Base-by-base conservation (phyloP, 2,113 vertebrate genomes). In the Camelus dromedarius region DNA sequence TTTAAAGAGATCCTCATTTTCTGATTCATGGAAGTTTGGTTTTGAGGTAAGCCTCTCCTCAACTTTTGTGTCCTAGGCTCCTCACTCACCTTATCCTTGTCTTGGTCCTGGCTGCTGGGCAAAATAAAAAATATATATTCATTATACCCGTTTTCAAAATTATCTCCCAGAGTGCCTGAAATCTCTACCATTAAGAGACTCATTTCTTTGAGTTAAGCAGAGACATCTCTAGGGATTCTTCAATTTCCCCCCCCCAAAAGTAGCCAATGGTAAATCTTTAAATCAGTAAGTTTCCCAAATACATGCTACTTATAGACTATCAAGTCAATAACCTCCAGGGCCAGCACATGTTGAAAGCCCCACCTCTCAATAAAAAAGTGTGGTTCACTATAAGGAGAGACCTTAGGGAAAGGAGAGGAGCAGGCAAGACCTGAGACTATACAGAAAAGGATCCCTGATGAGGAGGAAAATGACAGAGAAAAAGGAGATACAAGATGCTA, bases 91-190 rank as follows among this genome's bases (percentile, higher is more conserved):
- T 91, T 54, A 84, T 4, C 22, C 8, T 80, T n/a, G 24, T 72
- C 14, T 28, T 83, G 50, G 50, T n/a, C 20, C 7, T 58, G 14
- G 30, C 82, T 69, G 32, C 13, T 67, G 64, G n/a, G 35, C n/a
- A 96, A 96, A 66, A 35, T 20, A 91, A 66, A 97, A 94, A 76
- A 52, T 42, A 42, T 42, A 42, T 54, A 86, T 24, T 87, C 67
- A n/a, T 92, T 69, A 58, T 10, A 89, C 6, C 30, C 42, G 38
- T 50, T 48, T 10, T 89, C 72, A 91, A 69, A 94, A 62, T 8
- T 46, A 90, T 70, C 30, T 89, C 32, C 73, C 8, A 82, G 20
- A 64, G 38, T 64, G 1, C n/a, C 19, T 70, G 50, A 62, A 66
- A 70, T 48, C 50, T 16, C 14, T 16, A 28, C 42, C 13, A 86